phyloP scores from a whole-genome alignment of 2,797 vertebrate genomes.

The Phrynocephalus forsythii region DNA sequence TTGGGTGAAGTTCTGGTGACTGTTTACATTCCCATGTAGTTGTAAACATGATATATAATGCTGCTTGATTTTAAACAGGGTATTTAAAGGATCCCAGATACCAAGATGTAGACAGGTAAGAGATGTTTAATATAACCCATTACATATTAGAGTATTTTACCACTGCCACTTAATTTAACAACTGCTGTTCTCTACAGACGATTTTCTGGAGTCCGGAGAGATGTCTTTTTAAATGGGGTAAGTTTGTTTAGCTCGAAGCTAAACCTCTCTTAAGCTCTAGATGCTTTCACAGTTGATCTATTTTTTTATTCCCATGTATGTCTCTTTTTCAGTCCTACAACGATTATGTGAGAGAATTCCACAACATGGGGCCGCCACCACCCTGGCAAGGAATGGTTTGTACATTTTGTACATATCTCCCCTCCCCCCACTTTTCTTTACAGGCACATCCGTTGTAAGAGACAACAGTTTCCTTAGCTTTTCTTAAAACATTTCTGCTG shows the following conservation, averaged over 20 bases:
- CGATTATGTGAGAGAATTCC: constrained; percentile 98
- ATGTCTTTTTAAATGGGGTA: constrained; percentile 98
- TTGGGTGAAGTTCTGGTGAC: constrained; percentile 50
- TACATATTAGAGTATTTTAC: constrained; percentile 69
- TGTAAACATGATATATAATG: constrained; percentile 75
- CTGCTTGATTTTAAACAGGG: constrained; percentile 87
- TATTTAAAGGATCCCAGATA: constrained; percentile 97
- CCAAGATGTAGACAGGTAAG: constrained; percentile 96
- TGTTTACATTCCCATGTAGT: constrained; percentile 56
- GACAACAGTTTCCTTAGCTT: neutral
- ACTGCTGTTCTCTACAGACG: constrained; percentile 87
- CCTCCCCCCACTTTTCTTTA: neutral
- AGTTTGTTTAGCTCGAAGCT: constrained; percentile 72
- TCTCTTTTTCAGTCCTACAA: constrained; percentile 91
- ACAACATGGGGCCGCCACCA: constrained; percentile 94
- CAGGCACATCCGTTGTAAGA: neutral
- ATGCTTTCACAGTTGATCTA: constrained; percentile 8
- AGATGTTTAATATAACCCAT: constrained; percentile 71
- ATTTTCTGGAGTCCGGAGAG: constrained; percentile 93
- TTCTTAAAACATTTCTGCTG: neutral
- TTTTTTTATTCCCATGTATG: constrained; percentile 61
- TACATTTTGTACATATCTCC: constrained; percentile 65
- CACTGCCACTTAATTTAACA: constrained; percentile 79
- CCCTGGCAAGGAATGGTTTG: constrained; percentile 98
- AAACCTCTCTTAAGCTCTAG: constrained; percentile 39